Conservation (phyloP, 2,113 vertebrate species). For the Tachysurus vachellii region DNA sequence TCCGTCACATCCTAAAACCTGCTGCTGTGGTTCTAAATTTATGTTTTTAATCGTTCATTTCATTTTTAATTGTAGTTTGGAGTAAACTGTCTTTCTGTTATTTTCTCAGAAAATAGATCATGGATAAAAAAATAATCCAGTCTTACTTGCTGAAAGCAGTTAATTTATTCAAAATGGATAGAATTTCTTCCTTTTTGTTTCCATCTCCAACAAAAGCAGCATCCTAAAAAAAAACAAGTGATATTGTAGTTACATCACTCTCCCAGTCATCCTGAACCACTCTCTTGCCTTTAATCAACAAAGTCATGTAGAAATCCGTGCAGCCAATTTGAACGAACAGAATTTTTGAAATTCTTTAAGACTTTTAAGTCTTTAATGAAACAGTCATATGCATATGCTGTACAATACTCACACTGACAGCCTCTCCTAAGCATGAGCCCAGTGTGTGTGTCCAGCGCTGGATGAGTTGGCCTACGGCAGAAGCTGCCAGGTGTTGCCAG, state of each 20-base stretch:
- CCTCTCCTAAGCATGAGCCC: constrained; percentile 65
- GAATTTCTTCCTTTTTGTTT: constrained; percentile 64
- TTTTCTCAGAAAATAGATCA: neutral
- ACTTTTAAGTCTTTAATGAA: neutral
- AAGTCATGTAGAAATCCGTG: neutral
- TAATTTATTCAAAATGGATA: constrained; percentile 77
- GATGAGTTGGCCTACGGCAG: constrained; percentile 73
- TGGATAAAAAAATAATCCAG: neutral
- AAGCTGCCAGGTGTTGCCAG: constrained; percentile 59
- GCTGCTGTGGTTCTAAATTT: neutral
- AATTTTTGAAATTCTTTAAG: neutral
- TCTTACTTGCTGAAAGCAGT: constrained; percentile 85
- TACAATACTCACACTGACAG: constrained; percentile 66
- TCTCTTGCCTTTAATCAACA: neutral
- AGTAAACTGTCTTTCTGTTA: neutral
- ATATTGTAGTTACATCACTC: neutral
- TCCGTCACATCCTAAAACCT: neutral
- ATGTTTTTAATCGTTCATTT: neutral
- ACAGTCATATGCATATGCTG: neutral
- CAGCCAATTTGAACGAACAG: neutral
- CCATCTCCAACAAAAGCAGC: constrained; percentile 66
- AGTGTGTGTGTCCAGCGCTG: constrained; percentile 74
- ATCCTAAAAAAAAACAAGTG: constrained; percentile 64
- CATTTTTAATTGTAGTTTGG: neutral
- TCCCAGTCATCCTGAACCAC: neutral